Evolutionary conservation across 2,888 invertebrate genomes (phyloP), one percentile per base, ranked within the genome.

Genomic region (Hermodice carunculata): DNA sequence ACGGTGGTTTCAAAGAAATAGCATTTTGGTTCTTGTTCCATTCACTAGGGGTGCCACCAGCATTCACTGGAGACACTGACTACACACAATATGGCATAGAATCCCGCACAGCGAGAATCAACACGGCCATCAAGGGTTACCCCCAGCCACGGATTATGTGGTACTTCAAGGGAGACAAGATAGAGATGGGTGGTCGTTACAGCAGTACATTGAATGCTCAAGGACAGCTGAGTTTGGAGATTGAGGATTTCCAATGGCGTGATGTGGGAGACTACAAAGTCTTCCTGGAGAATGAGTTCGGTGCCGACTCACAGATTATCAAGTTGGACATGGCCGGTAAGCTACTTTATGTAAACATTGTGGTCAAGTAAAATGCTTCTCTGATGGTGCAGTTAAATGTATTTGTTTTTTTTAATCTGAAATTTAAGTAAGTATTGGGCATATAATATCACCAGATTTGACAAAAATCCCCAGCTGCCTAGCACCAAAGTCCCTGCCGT

Each of bases 181-280:
- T 84, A 6, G 69, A 77, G 19, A 73, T 76, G 66, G 71, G 68
- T n/a, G 69, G 61, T 3, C 60, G 52, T n/a, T 68, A 59, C 46
- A 60, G 26, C 31, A 59, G 62, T 42, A 64, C 51, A 11, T 49
- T 70, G 40, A 93, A 94, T 0, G 91, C 95, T 76, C 94, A 94
- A 31, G 83, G 84, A 29, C 75, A 75, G 54, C 76, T 78, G 17
- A 75, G 83, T 34, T 76, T 88, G 51, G 85, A 86, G 44, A 84
- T 88, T 52, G 70, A 75, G 51, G 80, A 82, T 53, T 83, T 87
- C 75, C 73, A 62, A 5, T 73, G 94, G 61, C 90, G 94, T 42
- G 96, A 98, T 87, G 95, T 93, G 1, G 98, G 98, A 17, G 91
- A 91, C 85, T 99, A 98, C 87, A 96, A 97, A 85, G 96, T 97